Percentiles rank a stretch among this genome's conserved stretches.
These are phyloP conservation scores for Pteromalus puparum DNA, from an alignment of 1,140 invertebrate genomes.

Conservation along the genomic window DNA sequence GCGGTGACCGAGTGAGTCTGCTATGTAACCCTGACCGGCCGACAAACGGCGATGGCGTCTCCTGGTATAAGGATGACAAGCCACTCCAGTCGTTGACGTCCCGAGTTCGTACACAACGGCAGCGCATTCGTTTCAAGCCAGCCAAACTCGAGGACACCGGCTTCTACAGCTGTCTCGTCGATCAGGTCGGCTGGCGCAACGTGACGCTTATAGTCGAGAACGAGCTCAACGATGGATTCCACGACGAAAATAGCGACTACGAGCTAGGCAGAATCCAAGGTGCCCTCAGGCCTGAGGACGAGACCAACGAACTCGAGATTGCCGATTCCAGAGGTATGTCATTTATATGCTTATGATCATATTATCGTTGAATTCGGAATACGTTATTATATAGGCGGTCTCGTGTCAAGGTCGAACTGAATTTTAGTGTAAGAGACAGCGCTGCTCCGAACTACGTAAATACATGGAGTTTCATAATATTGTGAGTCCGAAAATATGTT, in stretches of 20 bases:
- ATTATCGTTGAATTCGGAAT: too few relatives aligned
- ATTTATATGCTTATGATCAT: too few relatives aligned
- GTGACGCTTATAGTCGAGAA: constrained; percentile 63
- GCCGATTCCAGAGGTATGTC: constrained; percentile 45
- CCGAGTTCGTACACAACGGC: constrained; percentile 62
- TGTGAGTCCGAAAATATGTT: too few relatives aligned
- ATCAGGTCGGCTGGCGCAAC: constrained; percentile 65
- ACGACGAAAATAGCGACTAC: constrained; percentile 46
- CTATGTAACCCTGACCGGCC: constrained; percentile 60
- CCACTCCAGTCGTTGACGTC: constrained; percentile 49
- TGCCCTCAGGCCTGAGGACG: constrained; percentile 64
- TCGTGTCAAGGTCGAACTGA: too few relatives aligned
- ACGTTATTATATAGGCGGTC: too few relatives aligned
- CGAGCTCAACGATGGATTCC: constrained; percentile 63
- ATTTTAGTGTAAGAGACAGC: too few relatives aligned
- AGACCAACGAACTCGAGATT: constrained; percentile 69
- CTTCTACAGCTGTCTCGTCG: constrained; percentile 63
- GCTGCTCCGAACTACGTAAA: too few relatives aligned
- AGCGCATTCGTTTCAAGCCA: constrained; percentile 63
- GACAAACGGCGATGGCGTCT: constrained; percentile 48
- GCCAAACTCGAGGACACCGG: constrained; percentile 63
- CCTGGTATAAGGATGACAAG: constrained; percentile 68
- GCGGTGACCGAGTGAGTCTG: constrained; percentile 66
- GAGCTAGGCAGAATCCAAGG: constrained; percentile 60
- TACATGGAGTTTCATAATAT: too few relatives aligned